These are phyloP conservation scores for Coelinius sp. DNA, from an alignment of 2,888 invertebrate genomes.

Conservation along the genomic window DNA sequence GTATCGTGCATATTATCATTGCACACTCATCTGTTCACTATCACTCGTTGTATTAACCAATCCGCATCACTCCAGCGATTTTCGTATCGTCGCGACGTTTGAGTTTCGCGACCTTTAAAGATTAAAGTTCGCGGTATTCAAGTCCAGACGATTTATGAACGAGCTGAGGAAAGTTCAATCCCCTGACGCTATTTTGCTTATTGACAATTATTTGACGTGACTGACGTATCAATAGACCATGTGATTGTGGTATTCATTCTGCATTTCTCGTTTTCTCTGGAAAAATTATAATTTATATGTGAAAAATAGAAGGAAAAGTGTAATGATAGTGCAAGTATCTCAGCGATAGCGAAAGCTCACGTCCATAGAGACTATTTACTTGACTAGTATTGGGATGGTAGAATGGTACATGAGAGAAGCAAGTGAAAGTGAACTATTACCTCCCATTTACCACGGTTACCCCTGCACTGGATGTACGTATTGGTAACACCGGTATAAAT, in stretches of 20 bases:
- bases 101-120: conserved; percentile 67
- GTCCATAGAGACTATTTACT: conserved; percentile 50
- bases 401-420: conserved; percentile 45
- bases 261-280: not conserved
- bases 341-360: conserved; percentile 69
- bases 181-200: conserved; percentile 40
- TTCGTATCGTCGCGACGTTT: conserved; percentile 45
- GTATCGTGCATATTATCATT: conserved; percentile 1
- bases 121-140: conserved; percentile 68
- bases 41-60: conserved; percentile 17
- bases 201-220: conserved; percentile 15
- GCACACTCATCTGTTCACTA: not conserved
- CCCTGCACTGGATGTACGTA: not conserved
- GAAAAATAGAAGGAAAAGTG: conserved; percentile 57
- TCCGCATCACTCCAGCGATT: not conserved
- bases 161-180: conserved; percentile 61
- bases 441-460: conserved; percentile 13
- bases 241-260: too few species aligned
- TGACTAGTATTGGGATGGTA: conserved; percentile 29
- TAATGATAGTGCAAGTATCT: conserved; percentile 66
- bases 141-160: conserved; percentile 62
- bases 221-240: not conserved
- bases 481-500: not conserved
- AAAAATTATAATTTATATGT: not conserved
- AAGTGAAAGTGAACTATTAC: conserved; percentile 40